Evolutionary conservation across 2,797 vertebrate genomes (phyloP).

Genomic region (Crenichthys baileyi): DNA sequence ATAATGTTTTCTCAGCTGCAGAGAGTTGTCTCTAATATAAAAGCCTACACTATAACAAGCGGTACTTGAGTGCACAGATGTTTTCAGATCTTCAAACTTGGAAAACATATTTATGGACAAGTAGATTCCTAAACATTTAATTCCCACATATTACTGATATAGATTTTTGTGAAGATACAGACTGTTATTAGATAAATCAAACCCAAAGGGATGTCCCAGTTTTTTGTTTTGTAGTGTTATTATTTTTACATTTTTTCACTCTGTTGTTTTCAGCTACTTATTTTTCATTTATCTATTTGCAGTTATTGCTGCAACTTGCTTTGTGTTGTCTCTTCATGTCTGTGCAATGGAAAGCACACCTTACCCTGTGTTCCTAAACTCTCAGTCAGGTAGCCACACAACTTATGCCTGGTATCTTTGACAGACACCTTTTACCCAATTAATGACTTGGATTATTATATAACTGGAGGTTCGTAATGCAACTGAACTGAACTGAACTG

Average conservation of each 20-base stretch:
- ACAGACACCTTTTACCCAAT: no score
- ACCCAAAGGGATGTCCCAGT: background rate
- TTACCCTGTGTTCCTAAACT: background rate
- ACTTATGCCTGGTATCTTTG: background rate
- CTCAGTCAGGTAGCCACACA: background rate
- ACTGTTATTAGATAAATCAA: conserved; percentile 11
- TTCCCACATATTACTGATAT: conserved; percentile 25
- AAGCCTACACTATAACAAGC: conserved; percentile 25
- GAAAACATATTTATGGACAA: conserved; percentile 40
- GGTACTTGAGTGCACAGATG: conserved; percentile 31
- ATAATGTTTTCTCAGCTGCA: conserved; percentile 57
- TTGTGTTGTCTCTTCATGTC: background rate
- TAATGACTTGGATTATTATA: no score
- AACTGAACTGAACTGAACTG: background rate
- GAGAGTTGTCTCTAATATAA: conserved; percentile 37
- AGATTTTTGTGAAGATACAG: conserved; percentile 21
- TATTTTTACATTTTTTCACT: background rate
- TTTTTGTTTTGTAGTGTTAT: background rate
- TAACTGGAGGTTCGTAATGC: background rate
- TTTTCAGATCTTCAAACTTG: conserved; percentile 23
- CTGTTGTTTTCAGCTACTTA: background rate
- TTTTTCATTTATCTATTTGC: background rate
- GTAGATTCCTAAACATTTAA: conserved; percentile 52
- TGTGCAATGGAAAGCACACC: background rate
- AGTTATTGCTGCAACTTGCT: background rate